phyloP scores from a whole-genome alignment of 2,113 vertebrate genomes.

The Actinemys pallida region DNA sequence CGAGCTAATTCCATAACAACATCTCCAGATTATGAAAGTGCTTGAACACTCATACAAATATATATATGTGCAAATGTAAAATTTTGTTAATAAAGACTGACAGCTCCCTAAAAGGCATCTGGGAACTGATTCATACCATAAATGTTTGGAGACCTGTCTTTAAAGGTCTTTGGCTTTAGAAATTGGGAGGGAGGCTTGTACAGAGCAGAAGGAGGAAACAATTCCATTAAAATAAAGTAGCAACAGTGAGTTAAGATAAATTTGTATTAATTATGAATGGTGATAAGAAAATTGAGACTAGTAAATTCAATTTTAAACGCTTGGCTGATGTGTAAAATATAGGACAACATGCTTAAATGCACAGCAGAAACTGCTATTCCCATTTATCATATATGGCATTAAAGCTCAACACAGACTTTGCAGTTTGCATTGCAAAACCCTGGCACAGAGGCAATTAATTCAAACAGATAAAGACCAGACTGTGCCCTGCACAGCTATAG shows the following conservation, averaged over 20 bases:
- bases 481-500: slow-evolving; percentile 20
- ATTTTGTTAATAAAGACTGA: background rate
- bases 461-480: slow-evolving; percentile 41
- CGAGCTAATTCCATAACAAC: slow-evolving; percentile 39
- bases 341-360: background rate
- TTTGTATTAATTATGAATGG: background rate
- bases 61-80: background rate
- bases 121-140: background rate
- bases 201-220: background rate
- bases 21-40: slow-evolving; percentile 51
- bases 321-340: background rate
- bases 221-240: background rate
- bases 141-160: background rate
- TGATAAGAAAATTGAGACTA: background rate
- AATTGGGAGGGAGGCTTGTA: background rate
- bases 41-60: background rate
- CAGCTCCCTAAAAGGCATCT: background rate
- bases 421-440: slow-evolving; percentile 39
- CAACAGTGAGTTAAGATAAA: background rate
- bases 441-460: slow-evolving; percentile 47
- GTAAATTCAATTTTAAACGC: background rate
- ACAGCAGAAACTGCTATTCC: background rate
- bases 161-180: background rate
- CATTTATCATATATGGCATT: slow-evolving; percentile 47
- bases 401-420: slow-evolving; percentile 55